Base-by-base conservation (phyloP, 1,140 invertebrate species). In the Hirudo medicinalis region DNA sequence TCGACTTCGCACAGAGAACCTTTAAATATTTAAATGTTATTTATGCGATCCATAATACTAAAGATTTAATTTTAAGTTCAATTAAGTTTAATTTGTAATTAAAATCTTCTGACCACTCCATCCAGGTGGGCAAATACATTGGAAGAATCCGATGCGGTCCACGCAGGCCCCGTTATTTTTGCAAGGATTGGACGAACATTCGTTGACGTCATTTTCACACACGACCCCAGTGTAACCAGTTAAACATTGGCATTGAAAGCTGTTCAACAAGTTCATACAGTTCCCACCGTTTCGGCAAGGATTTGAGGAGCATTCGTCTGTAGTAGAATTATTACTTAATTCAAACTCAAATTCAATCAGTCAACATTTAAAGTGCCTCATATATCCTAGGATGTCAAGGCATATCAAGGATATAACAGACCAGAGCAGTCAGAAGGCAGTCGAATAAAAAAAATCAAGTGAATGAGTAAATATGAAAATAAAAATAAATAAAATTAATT, bases 261-360 rank as follows among this genome's bases (percentile, higher is more conserved):
- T 70, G 0, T 92, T 87, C 72, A 91, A 90, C 76, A 88, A 82
- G 80, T 97, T 92, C 22, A 89, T 86, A 79, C 94, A 97, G 72
- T 90, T 88, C 0, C 91, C 94, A 25, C 88, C 89, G 80, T 97
- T 95, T 74, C 88, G 84, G 77, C 94, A 98, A 0, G 92, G 92
- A 15, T 25, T 40, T 0, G 27, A 40, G 27, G 29, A 13, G 53
- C 72, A 75, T 29, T 74, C 68, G 22, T 67, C 25, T 63, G 54
- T 71, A 71, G 68, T 66, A 5, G 13, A 22, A 53, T n/a, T 72
- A n/a, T 11, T 71, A 49, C 8, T 25, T 25, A 54, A 73, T 72
- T n/a, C n/a, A n/a, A n/a, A n/a, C n/a, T n/a, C n/a, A n/a, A n/a
- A n/a, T n/a, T n/a, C n/a, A n/a, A n/a, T n/a, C n/a, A n/a, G n/a